Conservation (phyloP, 2,113 vertebrate species). For the Hiodon tergisus region DNA sequence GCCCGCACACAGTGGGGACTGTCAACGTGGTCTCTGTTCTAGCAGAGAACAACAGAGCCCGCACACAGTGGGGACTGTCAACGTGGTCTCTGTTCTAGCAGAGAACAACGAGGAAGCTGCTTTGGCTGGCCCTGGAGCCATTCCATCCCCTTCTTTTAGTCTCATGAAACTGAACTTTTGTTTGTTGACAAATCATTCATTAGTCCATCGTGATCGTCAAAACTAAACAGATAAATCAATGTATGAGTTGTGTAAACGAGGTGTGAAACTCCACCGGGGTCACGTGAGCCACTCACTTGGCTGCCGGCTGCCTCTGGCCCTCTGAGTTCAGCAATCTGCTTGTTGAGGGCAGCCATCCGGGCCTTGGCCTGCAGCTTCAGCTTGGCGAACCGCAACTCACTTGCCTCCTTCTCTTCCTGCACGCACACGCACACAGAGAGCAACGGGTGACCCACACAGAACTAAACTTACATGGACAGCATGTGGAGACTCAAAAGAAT, state of each 20-base stretch:
- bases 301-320: slow-evolving; percentile 50
- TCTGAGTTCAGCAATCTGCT: slow-evolving; percentile 77
- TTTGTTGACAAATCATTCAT: too few species aligned
- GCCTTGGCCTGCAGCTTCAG: slow-evolving; percentile 91
- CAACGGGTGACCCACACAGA: slow-evolving; percentile 6
- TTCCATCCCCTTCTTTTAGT: too few species aligned
- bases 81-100: background rate
- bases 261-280: background rate
- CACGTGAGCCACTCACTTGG: slow-evolving; percentile 26
- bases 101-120: too few species aligned
- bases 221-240: background rate
- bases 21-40: background rate
- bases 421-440: slow-evolving; percentile 16
- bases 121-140: too few species aligned
- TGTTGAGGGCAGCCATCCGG: slow-evolving; percentile 77
- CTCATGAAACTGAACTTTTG: too few species aligned
- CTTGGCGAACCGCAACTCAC: slow-evolving; percentile 79
- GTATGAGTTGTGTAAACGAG: background rate
- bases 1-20: background rate
- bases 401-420: slow-evolving; percentile 77
- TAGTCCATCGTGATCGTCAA: too few species aligned
- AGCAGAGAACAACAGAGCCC: background rate
- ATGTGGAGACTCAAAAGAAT: background rate
- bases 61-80: background rate
- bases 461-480: background rate